Conservation (phyloP, 2,797 vertebrate genomes). For the Phoeniculus purpureus region DNA sequence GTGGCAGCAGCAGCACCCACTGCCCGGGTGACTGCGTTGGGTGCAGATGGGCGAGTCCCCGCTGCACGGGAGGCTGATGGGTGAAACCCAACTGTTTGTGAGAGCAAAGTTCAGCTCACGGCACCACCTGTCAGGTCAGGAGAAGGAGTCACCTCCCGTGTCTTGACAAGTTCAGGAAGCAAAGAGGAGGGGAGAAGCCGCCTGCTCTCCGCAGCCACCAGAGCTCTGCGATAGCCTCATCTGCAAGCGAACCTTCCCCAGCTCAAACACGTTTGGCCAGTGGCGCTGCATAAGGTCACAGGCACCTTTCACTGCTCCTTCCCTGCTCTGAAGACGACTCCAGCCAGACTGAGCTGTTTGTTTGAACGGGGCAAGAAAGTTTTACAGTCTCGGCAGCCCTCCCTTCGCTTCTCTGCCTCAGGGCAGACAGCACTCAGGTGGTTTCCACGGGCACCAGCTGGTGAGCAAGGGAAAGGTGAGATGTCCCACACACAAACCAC, state of each 20-base stretch:
- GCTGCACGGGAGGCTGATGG: not conserved
- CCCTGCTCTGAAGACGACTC: not conserved
- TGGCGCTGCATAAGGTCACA: not conserved
- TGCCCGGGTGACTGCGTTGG: not conserved
- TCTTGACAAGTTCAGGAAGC: not conserved
- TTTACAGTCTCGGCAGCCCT: not conserved
- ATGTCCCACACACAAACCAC: too few relatives aligned
- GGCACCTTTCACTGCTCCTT: not conserved
- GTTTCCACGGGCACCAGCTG: not conserved
- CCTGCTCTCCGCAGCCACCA: not conserved
- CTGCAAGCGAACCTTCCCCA: not conserved
- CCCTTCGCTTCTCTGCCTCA: not conserved
- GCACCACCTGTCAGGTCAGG: constrained; percentile 51
- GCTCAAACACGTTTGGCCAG: not conserved
- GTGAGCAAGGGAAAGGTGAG: not conserved
- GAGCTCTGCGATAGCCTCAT: not conserved
- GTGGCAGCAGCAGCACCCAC: not conserved
- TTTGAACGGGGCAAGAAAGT: not conserved
- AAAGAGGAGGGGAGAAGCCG: not conserved
- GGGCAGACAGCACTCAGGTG: too few relatives aligned
- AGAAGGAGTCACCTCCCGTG: constrained; percentile 13
- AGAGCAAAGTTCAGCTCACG: constrained; percentile 51
- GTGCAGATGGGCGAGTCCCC: not conserved
- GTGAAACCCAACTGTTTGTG: constrained; percentile 6
- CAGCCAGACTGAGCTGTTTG: not conserved